These are phyloP conservation scores for Gallinago nigripennis DNA, from an alignment of 2,797 vertebrate species.

Conservation along the genomic window DNA sequence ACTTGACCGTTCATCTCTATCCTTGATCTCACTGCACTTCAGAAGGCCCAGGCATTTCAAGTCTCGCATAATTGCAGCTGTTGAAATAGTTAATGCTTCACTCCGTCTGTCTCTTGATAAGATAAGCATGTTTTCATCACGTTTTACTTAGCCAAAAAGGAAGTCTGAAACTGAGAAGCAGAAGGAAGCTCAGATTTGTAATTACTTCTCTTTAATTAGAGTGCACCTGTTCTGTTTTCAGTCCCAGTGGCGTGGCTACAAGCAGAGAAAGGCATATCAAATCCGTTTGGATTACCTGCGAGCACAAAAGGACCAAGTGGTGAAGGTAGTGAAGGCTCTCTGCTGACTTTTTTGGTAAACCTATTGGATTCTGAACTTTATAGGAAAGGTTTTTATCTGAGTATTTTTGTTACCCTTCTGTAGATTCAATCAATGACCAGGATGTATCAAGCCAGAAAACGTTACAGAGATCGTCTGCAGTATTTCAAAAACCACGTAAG, in stretches of 20 bases:
- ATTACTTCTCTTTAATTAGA: background rate
- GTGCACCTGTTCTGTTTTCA: conserved; percentile 49
- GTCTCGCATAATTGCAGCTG: background rate
- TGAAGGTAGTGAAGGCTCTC: conserved; percentile 84
- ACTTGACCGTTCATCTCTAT: background rate
- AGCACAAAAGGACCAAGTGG: conserved; percentile 84
- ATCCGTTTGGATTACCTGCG: conserved; percentile 85
- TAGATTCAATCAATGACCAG: conserved; percentile 94
- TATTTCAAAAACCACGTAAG: conserved; percentile 95
- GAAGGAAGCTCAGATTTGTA: background rate
- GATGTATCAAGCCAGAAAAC: conserved; percentile 95
- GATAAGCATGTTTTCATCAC: background rate
- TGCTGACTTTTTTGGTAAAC: background rate
- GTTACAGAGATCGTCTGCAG: conserved; percentile 89
- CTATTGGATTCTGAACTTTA: background rate
- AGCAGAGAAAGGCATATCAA: conserved; percentile 89
- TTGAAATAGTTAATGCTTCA: background rate
- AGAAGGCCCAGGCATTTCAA: background rate
- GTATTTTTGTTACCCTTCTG: background rate
- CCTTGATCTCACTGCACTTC: background rate
- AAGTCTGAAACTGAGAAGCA: background rate
- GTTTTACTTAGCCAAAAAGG: background rate
- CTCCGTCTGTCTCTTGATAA: background rate
- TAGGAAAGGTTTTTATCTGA: background rate
- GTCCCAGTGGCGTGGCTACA: conserved; percentile 94